These are phyloP conservation scores for Miltochrista miniata DNA, from an alignment of 2,888 invertebrate species.

Conservation along the genomic window DNA sequence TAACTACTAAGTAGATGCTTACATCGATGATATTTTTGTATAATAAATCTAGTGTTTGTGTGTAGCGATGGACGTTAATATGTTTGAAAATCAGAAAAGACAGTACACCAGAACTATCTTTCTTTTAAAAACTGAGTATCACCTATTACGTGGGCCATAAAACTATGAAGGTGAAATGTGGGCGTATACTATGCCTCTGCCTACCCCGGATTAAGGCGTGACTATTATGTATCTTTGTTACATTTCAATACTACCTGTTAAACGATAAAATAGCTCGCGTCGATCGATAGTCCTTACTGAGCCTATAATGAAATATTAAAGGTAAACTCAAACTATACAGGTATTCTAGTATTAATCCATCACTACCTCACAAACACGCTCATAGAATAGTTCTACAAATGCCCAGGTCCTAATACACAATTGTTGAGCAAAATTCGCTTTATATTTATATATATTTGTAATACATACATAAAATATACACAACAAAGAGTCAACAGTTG, in stretches of 20 bases:
- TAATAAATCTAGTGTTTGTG: slow-evolving; percentile 24
- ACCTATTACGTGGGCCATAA: too few species aligned
- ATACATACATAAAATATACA: slow-evolving; percentile 7
- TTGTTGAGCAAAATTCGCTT: slow-evolving; percentile 57
- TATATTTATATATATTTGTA: slow-evolving; percentile 15
- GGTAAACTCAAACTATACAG: too few species aligned
- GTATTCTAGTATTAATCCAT: slow-evolving; percentile 9
- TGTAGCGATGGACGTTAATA: slow-evolving; percentile 21
- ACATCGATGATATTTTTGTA: slow-evolving; percentile 44
- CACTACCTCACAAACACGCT: slow-evolving; percentile 18
- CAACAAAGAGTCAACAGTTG: slow-evolving; percentile 14
- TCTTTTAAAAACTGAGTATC: too few species aligned
- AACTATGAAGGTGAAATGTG: too few species aligned
- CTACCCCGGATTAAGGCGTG: too few species aligned
- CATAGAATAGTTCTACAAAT: slow-evolving; percentile 40
- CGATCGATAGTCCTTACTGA: too few species aligned
- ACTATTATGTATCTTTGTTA: too few species aligned
- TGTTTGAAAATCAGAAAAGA: background rate
- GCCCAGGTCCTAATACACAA: slow-evolving; percentile 54
- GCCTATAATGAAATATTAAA: too few species aligned
- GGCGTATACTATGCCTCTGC: too few species aligned
- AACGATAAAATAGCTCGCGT: too few species aligned
- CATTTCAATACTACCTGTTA: too few species aligned
- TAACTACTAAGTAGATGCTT: slow-evolving; percentile 53
- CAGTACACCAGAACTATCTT: too few species aligned